phyloP scores from a whole-genome alignment of 2,113 vertebrate species.

The Ellobius talpinus region DNA sequence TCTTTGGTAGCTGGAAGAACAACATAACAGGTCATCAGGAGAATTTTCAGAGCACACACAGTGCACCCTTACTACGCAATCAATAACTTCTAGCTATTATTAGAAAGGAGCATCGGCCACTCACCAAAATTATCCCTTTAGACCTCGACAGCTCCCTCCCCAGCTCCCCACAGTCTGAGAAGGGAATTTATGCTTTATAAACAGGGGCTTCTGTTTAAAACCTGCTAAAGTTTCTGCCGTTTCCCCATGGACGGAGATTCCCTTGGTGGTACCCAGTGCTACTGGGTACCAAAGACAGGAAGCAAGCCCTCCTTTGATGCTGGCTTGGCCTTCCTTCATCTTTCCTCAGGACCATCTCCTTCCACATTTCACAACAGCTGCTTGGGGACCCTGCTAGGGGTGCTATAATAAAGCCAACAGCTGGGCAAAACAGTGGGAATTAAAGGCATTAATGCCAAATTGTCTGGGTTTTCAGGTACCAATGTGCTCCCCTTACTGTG shows the following conservation, averaged over 20 bases:
- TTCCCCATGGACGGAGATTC: background rate
- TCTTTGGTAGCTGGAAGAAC: background rate
- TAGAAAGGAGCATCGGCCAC: background rate
- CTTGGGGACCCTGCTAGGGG: background rate
- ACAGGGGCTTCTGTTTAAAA: background rate
- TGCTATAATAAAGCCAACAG: background rate
- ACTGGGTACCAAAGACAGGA: constrained; percentile 32
- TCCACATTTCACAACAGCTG: constrained; percentile 65
- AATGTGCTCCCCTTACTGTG: background rate
- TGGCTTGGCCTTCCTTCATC: constrained; percentile 31
- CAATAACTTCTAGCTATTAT: background rate
- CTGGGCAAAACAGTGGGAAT: background rate
- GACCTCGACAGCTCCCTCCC: background rate
- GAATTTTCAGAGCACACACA: background rate
- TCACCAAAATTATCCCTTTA: background rate
- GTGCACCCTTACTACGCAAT: background rate
- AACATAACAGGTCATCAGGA: background rate
- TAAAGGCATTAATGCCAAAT: constrained; percentile 4
- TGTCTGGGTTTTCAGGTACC: background rate
- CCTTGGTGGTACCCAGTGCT: background rate
- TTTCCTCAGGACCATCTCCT: constrained; percentile 56
- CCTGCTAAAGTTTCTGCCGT: background rate
- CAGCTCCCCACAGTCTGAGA: background rate
- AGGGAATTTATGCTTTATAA: background rate
- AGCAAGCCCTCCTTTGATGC: background rate